Evolutionary conservation across 2,888 invertebrate species (phyloP).

Genomic region (Microctonus hyperodae): DNA sequence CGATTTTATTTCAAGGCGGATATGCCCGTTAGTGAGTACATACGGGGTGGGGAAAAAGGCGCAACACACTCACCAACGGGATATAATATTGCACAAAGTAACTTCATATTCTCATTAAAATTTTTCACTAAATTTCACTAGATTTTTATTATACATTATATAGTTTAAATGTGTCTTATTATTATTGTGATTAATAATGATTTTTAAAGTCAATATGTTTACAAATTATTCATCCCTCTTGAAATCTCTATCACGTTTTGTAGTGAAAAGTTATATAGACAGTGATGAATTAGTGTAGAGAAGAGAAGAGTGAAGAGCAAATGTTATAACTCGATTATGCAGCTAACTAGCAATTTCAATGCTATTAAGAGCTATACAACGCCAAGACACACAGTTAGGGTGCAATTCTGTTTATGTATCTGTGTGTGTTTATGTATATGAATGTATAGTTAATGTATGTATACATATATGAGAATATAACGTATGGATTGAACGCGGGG

Average conservation of each 20-base stretch:
- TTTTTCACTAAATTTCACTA: not conserved
- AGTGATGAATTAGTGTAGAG: not conserved
- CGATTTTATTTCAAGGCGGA: constrained; percentile 62
- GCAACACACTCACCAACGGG: constrained; percentile 43
- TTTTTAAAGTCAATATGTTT: not conserved
- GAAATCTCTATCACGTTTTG: constrained; percentile 27
- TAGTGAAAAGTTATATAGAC: not conserved
- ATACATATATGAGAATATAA: constrained; percentile 6
- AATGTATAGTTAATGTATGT: no score
- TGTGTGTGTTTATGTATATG: not conserved
- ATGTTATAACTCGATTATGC: constrained; percentile 61
- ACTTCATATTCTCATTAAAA: constrained; percentile 6
- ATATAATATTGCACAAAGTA: constrained; percentile 43
- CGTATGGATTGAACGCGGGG: constrained; percentile 32
- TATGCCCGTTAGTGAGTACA: constrained; percentile 56
- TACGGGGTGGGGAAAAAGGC: constrained; percentile 33
- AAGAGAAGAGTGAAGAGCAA: constrained; percentile 40
- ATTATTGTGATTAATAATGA: not conserved
- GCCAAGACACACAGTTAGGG: not conserved
- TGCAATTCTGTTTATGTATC: not conserved
- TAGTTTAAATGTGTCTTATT: not conserved
- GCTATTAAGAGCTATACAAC: constrained; percentile 48
- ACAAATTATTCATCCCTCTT: constrained; percentile 45
- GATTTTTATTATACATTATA: no score
- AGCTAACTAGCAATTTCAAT: constrained; percentile 61